Conservation (phyloP, 1,140 invertebrate species). For the Papilio dardanus region DNA sequence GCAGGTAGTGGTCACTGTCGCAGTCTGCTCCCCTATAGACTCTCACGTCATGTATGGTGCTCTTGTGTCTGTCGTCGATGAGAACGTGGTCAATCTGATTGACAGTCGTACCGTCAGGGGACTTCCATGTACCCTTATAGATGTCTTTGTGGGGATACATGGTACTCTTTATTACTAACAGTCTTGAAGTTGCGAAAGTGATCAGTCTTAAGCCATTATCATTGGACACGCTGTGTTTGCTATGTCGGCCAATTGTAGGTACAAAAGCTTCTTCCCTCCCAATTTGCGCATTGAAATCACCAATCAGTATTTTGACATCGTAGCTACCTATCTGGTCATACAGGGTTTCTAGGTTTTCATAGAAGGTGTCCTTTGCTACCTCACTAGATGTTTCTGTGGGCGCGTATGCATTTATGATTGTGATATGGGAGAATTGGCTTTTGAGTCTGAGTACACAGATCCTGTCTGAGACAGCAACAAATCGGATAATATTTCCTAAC, state of each 20-base stretch:
- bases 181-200: neutral
- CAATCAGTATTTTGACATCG: constrained; percentile 9
- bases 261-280: neutral
- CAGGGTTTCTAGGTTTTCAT: neutral
- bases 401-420: constrained; percentile 11
- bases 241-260: neutral
- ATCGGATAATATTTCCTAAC: constrained; percentile 18
- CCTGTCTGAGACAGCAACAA: constrained; percentile 35
- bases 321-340: constrained; percentile 1
- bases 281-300: neutral
- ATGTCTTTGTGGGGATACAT: constrained; percentile 42
- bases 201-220: neutral
- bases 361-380: neutral
- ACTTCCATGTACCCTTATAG: constrained; percentile 45
- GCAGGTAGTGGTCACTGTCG: constrained; percentile 43
- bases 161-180: neutral
- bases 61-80: constrained; percentile 40
- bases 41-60: constrained; percentile 37
- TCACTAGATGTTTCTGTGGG: constrained; percentile 7
- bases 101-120: constrained; percentile 35
- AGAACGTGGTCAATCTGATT: constrained; percentile 47
- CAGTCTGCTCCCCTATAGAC: constrained; percentile 41
- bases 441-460: constrained; percentile 35
- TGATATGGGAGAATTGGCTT: constrained; percentile 19
- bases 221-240: neutral